These are phyloP conservation scores for Drosophila asahinai DNA, from an alignment of 1,140 invertebrate genomes.

Conservation along the genomic window DNA sequence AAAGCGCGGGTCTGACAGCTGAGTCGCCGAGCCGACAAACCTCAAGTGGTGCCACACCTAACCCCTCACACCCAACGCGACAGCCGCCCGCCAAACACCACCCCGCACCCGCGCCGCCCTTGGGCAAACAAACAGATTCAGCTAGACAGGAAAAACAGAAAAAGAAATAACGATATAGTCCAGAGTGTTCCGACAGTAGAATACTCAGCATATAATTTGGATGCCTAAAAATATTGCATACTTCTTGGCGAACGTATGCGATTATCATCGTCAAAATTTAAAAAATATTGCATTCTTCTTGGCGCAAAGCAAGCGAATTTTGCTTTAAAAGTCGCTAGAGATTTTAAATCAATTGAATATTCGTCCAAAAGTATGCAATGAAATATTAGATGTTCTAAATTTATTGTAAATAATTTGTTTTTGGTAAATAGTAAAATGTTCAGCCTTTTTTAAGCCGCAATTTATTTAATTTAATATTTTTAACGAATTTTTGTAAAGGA, in stretches of 20 bases:
- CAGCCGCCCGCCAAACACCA: slow-evolving; percentile 1
- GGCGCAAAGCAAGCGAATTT: too few species aligned
- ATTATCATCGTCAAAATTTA: too few species aligned
- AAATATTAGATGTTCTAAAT: too few species aligned
- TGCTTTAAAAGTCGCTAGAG: neutral
- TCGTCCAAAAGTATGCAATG: too few species aligned
- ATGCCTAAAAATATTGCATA: neutral
- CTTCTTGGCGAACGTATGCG: too few species aligned
- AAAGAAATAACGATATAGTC: neutral
- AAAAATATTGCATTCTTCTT: neutral
- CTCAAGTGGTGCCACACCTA: slow-evolving; percentile 60
- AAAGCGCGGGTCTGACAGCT: slow-evolving; percentile 28
- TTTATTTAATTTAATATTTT: too few species aligned
- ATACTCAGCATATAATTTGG: neutral
- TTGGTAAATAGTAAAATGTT: too few species aligned
- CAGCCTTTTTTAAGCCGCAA: too few species aligned
- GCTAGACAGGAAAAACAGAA: slow-evolving; percentile 53
- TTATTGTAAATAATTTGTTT: too few species aligned
- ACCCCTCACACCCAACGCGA: slow-evolving; percentile 6
- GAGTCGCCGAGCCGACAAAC: slow-evolving; percentile 61
- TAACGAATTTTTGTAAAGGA: too few species aligned
- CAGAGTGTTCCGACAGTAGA: neutral
- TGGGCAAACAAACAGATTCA: slow-evolving; percentile 55
- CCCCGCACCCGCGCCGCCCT: slow-evolving; percentile 3
- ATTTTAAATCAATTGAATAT: neutral